Evolutionary conservation across 30 jellyfish, hydroid and myxozoan species (phyloP).

Genomic region (Nemopilema nomurai): DNA sequence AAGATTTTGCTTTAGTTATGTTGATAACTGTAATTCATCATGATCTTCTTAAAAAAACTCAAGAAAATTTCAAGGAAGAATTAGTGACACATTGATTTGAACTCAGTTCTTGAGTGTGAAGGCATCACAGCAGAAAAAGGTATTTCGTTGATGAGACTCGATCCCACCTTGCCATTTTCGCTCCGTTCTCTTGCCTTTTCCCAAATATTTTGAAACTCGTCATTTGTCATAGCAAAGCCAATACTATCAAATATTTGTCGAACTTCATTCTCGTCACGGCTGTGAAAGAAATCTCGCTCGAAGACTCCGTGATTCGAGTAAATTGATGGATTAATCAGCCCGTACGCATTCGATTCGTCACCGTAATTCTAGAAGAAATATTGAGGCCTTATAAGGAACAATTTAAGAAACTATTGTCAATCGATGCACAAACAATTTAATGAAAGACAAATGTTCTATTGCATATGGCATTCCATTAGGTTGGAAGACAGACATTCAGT

Average conservation of each 20-base stretch:
- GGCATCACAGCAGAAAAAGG: background rate
- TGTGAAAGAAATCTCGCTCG: constrained; percentile 81
- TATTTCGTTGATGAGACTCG: background rate
- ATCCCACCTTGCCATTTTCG: constrained; percentile 78
- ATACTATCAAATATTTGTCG: constrained; percentile 81
- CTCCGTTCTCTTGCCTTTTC: constrained; percentile 55
- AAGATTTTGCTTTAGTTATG: too few relatives aligned
- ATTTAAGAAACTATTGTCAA: background rate
- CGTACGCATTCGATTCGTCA: constrained; percentile 89
- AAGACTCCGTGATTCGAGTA: constrained; percentile 87
- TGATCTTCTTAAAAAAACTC: too few relatives aligned
- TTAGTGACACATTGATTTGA: background rate
- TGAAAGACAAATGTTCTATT: background rate
- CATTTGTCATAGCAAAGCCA: constrained; percentile 93
- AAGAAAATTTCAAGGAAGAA: too few relatives aligned
- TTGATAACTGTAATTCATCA: too few relatives aligned
- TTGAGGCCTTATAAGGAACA: background rate
- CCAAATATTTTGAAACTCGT: constrained; percentile 84
- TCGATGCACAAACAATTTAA: background rate
- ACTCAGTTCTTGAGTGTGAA: background rate
- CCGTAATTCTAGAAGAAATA: constrained; percentile 85
- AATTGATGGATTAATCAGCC: constrained; percentile 87
- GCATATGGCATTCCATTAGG: background rate
- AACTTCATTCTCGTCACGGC: constrained; percentile 72
- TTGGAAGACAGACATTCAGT: background rate